Conservation (phyloP, 2,113 vertebrate species). For the Microtus richardsoni region DNA sequence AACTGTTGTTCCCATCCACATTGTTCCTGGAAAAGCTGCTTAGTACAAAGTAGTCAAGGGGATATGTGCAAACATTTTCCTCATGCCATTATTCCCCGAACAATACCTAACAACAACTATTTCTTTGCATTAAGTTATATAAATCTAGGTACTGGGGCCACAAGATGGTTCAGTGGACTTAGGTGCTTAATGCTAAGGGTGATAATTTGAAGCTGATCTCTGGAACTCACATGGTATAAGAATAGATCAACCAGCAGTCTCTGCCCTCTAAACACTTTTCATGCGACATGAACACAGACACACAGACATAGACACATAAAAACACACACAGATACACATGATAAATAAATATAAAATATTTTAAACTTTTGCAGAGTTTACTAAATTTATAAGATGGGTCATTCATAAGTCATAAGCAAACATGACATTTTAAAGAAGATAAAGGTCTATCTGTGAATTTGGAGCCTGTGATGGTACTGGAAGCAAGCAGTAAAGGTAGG, state of each 20-base stretch:
- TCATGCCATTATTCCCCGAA: neutral
- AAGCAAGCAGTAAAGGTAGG: accelerated
- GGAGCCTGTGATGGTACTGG: neutral
- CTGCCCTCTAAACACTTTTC: neutral
- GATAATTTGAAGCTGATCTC: neutral
- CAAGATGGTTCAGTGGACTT: neutral
- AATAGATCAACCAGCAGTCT: neutral
- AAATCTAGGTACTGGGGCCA: neutral
- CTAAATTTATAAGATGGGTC: neutral
- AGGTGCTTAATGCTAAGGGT: neutral
- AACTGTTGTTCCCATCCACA: neutral
- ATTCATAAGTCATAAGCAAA: neutral
- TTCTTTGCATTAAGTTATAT: neutral
- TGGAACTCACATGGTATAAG: neutral
- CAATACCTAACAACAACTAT: neutral
- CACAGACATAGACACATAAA: no score
- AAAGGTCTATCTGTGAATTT: neutral
- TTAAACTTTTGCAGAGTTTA: neutral
- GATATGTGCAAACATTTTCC: neutral
- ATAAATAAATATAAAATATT: no score
- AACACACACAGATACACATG: no score
- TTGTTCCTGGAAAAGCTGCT: neutral
- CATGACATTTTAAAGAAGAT: neutral
- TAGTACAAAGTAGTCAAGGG: neutral
- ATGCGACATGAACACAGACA: neutral